Evolutionary conservation across 2,113 vertebrate genomes (phyloP).

Genomic region (Rhabdornis inornatus): DNA sequence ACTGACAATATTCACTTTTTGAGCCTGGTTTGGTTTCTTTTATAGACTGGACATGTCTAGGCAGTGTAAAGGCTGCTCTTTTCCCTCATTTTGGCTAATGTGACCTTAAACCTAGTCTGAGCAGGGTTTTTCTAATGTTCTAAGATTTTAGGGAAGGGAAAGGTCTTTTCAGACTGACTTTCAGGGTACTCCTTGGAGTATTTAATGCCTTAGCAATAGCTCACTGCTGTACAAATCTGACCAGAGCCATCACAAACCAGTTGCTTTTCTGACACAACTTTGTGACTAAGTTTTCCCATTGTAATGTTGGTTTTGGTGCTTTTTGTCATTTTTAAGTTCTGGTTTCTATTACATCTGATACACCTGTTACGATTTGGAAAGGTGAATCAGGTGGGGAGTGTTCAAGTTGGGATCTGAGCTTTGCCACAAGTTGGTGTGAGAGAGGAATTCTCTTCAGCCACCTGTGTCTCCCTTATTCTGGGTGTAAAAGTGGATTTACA

Average conservation of each 20-base stretch:
- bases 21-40: conserved; percentile 21
- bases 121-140: background rate
- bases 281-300: background rate
- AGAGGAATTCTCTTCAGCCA: background rate
- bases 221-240: background rate
- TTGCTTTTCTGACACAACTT: background rate
- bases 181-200: background rate
- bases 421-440: background rate
- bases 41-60: conserved; percentile 4
- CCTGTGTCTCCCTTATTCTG: background rate
- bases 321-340: background rate
- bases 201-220: background rate
- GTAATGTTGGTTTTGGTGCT: background rate
- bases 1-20: background rate
- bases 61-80: background rate
- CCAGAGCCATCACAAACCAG: background rate
- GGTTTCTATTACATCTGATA: background rate
- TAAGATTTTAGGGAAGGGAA: background rate
- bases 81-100: background rate
- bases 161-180: background rate
- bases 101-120: background rate
- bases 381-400: background rate
- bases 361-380: background rate
- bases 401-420: background rate
- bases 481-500: background rate